Percentiles rank a stretch among this genome's conserved stretches.
These are phyloP conservation scores for Romanogobio albipinnatus DNA, from an alignment of 2,113 vertebrate genomes.

Conservation along the genomic window DNA sequence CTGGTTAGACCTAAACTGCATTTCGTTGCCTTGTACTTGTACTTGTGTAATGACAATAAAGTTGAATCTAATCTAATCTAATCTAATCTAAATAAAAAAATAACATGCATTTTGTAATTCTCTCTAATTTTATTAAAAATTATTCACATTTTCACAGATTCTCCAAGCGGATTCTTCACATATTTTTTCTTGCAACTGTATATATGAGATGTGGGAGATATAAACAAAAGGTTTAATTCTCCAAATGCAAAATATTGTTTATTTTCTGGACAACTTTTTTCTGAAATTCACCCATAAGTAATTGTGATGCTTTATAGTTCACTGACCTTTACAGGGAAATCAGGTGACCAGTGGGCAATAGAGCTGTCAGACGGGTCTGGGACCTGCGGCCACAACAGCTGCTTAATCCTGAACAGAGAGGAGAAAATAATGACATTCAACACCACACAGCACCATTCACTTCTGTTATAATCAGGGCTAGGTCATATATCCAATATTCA, in stretches of 20 bases:
- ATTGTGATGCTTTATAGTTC: background rate
- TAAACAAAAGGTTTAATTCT: too few species aligned
- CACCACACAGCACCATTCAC: background rate
- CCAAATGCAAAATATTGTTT: background rate
- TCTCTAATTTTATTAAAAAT: too few species aligned
- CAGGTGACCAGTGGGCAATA: constrained; percentile 92
- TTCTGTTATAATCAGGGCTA: background rate
- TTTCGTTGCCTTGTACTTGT: too few species aligned
- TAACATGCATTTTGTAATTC: too few species aligned
- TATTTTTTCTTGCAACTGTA: too few species aligned
- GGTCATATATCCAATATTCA: background rate
- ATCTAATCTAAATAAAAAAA: too few species aligned
- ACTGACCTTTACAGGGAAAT: constrained; percentile 84
- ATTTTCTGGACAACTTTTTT: background rate
- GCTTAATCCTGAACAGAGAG: constrained; percentile 82
- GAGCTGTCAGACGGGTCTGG: constrained; percentile 94
- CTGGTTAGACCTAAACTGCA: too few species aligned
- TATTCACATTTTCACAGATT: too few species aligned
- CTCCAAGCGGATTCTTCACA: too few species aligned
- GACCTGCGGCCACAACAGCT: constrained; percentile 91
- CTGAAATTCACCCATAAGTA: background rate
- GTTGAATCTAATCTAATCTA: too few species aligned
- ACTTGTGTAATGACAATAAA: too few species aligned
- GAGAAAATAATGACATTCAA: background rate
- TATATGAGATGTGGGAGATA: too few species aligned